Percentiles rank a stretch among this genome's conserved stretches.
These are phyloP conservation scores for Tetraneura akinire DNA, from an alignment of 1,140 invertebrate genomes.

Conservation along the genomic window DNA sequence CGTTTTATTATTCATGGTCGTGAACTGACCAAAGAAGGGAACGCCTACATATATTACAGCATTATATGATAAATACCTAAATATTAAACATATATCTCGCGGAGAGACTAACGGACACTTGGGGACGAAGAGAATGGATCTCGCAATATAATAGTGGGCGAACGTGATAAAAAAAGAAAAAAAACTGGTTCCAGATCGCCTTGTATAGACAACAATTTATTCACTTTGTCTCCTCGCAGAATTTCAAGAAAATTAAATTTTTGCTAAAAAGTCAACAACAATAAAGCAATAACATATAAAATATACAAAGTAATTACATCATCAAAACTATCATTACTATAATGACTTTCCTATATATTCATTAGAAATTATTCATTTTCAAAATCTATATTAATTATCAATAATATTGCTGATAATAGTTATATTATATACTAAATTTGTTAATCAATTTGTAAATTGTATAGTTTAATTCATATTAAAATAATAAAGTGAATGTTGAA, in stretches of 20 bases:
- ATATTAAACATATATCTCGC: conserved; percentile 29
- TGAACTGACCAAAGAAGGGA: conserved; percentile 19
- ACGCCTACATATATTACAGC: conserved; percentile 42
- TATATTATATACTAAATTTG: no score
- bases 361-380: no score
- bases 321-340: no score
- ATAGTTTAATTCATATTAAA: no score
- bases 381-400: no score
- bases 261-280: not conserved
- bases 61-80: conserved; percentile 21
- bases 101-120: conserved; percentile 21
- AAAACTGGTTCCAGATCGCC: conserved; percentile 48
- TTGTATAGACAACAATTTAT: conserved; percentile 41
- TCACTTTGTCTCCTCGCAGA: not conserved
- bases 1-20: conserved; percentile 17
- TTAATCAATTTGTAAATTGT: no score
- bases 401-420: no score
- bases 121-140: conserved; percentile 39
- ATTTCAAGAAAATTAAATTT: not conserved
- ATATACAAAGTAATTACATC: no score
- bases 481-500: no score
- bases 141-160: conserved; percentile 45
- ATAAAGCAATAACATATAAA: not conserved
- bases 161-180: conserved; percentile 40
- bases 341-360: no score